These are phyloP conservation scores for Trichomalopsis sarcophagae DNA, from an alignment of 1,140 invertebrate species.

Conservation along the genomic window DNA sequence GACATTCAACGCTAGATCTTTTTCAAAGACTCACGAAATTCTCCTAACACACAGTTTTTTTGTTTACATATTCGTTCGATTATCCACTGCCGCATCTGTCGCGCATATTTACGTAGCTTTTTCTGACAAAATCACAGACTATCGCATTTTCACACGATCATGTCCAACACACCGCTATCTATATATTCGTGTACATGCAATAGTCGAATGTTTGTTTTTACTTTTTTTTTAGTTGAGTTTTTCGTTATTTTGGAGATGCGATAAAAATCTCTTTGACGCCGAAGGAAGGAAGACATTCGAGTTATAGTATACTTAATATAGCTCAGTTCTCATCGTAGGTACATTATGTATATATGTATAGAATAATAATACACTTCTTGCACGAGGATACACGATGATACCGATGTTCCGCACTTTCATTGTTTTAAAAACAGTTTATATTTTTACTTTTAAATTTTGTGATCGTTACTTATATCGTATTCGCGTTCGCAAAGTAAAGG, in stretches of 20 bases:
- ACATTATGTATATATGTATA: conserved; percentile 40
- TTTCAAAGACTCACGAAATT: not conserved
- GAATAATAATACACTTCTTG: conserved; percentile 15
- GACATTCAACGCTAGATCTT: not conserved
- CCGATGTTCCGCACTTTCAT: not conserved
- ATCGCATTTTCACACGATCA: conserved; percentile 29
- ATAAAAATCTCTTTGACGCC: conserved; percentile 40
- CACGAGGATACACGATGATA: conserved; percentile 3
- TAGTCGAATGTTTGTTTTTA: conserved; percentile 5
- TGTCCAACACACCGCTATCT: not conserved
- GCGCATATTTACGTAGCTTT: not conserved
- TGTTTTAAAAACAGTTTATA: not conserved
- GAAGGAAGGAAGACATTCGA: conserved; percentile 51
- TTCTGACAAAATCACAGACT: conserved; percentile 36
- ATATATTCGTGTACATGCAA: not conserved
- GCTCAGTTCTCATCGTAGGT: conserved; percentile 42
- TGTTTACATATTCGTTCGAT: not conserved
- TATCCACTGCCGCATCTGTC: not conserved
- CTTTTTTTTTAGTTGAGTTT: conserved; percentile 4
- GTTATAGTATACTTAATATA: conserved; percentile 41
- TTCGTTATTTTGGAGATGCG: conserved; percentile 12
- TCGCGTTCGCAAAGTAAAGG: not conserved
- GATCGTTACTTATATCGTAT: not conserved
- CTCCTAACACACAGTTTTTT: not conserved
- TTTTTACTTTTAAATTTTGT: not conserved